Evolutionary conservation across 2,113 vertebrate species (phyloP).

Genomic region (Zosterops hypoxanthus): DNA sequence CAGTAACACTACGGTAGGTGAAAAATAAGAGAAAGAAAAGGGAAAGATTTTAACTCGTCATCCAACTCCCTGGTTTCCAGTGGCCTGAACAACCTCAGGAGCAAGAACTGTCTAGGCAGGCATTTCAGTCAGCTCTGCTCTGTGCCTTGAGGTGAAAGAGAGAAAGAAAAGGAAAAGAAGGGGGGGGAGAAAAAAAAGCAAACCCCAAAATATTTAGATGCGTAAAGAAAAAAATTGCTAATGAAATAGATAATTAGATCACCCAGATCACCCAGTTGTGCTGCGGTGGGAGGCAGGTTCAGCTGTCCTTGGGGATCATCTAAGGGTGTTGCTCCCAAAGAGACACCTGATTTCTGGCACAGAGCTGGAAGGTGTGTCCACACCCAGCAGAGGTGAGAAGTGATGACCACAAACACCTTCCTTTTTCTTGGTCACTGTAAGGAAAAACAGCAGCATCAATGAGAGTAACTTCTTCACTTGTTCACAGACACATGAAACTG

Average conservation of each 20-base stretch:
- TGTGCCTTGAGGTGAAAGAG: not conserved
- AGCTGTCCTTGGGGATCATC: not conserved
- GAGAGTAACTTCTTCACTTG: not conserved
- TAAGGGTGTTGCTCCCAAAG: not conserved
- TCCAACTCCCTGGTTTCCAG: not conserved
- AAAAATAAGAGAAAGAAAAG: too few species aligned
- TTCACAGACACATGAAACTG: not conserved
- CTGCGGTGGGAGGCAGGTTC: not conserved
- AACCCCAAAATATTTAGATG: accelerated
- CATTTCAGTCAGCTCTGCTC: not conserved
- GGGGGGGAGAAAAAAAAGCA: not conserved
- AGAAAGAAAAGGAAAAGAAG: not conserved
- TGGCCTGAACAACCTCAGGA: not conserved
- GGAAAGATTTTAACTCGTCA: not conserved
- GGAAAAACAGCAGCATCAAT: not conserved
- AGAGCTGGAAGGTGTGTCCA: not conserved
- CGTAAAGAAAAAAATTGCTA: not conserved
- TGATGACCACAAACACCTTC: not conserved
- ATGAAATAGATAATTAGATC: not conserved
- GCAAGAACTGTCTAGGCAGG: not conserved
- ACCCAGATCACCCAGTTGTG: not conserved
- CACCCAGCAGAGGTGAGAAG: not conserved
- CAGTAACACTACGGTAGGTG: not conserved
- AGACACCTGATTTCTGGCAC: accelerated
- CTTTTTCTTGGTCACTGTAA: not conserved